These are phyloP conservation scores for Amphipoea lucens DNA, from an alignment of 2,888 invertebrate species.

Conservation along the genomic window DNA sequence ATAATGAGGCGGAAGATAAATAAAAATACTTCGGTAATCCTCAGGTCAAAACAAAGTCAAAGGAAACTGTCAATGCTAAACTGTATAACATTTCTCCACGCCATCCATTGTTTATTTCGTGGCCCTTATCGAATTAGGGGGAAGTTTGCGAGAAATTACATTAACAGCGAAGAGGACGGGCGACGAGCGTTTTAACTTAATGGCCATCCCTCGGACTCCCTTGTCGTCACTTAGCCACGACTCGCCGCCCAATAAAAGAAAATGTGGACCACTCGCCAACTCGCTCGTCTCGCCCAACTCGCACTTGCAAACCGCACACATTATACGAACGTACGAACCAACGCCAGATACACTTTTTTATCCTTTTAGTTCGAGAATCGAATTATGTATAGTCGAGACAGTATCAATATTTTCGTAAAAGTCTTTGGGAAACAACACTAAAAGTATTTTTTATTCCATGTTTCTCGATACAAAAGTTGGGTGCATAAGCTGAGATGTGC, in stretches of 20 bases:
- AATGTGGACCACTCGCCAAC: conserved; percentile 60
- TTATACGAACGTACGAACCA: conserved; percentile 13
- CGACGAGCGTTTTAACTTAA: conserved; percentile 80
- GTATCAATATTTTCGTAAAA: conserved; percentile 61
- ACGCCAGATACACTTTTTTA: conserved; percentile 52
- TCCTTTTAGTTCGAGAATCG: conserved; percentile 51
- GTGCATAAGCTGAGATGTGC: conserved; percentile 44
- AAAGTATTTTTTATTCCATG: conserved; percentile 50
- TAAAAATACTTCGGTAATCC: conserved; percentile 40
- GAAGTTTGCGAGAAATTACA: conserved; percentile 81
- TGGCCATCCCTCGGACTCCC: conserved; percentile 74
- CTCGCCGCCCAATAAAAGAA: conserved; percentile 70
- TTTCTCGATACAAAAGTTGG: conserved; percentile 50
- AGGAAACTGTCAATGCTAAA: conserved; percentile 65
- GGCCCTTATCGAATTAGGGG: conserved; percentile 78
- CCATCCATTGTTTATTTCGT: conserved; percentile 76
- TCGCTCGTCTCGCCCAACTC: conserved; percentile 10
- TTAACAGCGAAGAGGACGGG: conserved; percentile 77
- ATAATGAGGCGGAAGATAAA: conserved; percentile 32
- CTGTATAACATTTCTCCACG: conserved; percentile 65
- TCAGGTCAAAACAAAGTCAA: conserved; percentile 60
- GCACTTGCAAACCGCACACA: conserved; percentile 55
- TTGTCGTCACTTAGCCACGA: conserved; percentile 75
- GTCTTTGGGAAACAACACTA: conserved; percentile 52
- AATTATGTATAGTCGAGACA: conserved; percentile 59